Evolutionary conservation across 1,140 invertebrate species (phyloP).

Genomic region (Drosophila ercepeae): DNA sequence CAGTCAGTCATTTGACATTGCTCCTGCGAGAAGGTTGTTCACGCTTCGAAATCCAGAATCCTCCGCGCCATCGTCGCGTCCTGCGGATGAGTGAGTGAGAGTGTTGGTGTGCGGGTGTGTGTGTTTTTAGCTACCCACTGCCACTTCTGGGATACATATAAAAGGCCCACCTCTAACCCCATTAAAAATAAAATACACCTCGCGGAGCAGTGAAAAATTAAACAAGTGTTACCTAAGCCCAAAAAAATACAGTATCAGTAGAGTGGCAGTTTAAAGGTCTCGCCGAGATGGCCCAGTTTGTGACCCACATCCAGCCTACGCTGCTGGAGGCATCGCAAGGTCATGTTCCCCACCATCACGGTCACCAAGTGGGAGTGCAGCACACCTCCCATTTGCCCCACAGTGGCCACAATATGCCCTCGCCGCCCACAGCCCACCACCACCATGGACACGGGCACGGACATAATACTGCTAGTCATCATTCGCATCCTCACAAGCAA

Average conservation of each 20-base stretch:
- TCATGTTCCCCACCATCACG: conserved; percentile 84
- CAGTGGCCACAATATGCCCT: conserved; percentile 83
- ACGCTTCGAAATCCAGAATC: conserved; percentile 45
- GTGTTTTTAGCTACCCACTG: conserved; percentile 41
- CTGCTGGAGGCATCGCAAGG: conserved; percentile 85
- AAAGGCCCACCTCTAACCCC: conserved; percentile 3
- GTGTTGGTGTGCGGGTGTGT: conserved; percentile 10
- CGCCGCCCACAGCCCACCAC: conserved; percentile 70
- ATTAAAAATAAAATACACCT: background rate
- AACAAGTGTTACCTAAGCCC: conserved; percentile 61
- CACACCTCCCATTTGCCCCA: conserved; percentile 81
- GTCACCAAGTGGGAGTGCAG: conserved; percentile 81
- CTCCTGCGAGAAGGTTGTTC: conserved; percentile 82
- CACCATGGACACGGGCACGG: conserved; percentile 73
- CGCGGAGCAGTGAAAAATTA: conserved; percentile 44
- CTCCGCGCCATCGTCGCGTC: conserved; percentile 36
- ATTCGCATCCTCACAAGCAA: conserved; percentile 52
- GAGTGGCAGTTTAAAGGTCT: conserved; percentile 17
- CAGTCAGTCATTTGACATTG: conserved; percentile 83
- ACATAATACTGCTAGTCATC: conserved; percentile 45
- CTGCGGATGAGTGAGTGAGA: conserved; percentile 28
- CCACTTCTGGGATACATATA: conserved; percentile 59
- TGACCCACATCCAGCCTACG: conserved; percentile 86
- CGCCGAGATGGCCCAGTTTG: conserved; percentile 85
- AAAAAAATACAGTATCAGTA: conserved; percentile 8